Conservation (phyloP, 1,140 invertebrate species). For the Coelopa frigida region DNA sequence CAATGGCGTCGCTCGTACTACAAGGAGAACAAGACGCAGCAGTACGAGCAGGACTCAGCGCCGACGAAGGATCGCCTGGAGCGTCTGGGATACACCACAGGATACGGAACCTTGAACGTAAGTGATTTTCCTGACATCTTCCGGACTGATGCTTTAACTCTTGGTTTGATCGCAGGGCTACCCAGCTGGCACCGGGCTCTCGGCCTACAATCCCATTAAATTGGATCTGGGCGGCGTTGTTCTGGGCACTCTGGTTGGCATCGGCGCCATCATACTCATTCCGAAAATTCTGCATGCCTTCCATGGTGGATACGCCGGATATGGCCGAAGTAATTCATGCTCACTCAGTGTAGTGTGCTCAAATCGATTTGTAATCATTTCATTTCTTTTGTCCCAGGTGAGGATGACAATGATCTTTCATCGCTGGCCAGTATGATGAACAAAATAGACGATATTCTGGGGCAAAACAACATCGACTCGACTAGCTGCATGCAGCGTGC, state of each 20-base stretch:
- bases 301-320: constrained; percentile 59
- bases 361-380: background rate
- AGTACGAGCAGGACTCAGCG: constrained; percentile 21
- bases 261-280: constrained; percentile 68
- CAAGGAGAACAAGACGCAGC: constrained; percentile 32
- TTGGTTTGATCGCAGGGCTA: constrained; percentile 22
- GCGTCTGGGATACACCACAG: constrained; percentile 38
- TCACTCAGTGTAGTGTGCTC: background rate
- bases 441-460: constrained; percentile 63
- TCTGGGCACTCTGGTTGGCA: constrained; percentile 66
- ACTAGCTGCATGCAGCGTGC: constrained; percentile 69
- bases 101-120: constrained; percentile 38
- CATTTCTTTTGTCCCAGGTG: constrained; percentile 38
- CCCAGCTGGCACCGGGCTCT: constrained; percentile 47
- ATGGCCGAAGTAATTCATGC: constrained; percentile 56
- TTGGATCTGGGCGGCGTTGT: constrained; percentile 74
- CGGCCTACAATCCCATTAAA: constrained; percentile 61
- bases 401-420: constrained; percentile 53
- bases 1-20: constrained; percentile 30
- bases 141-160: background rate
- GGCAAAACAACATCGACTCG: constrained; percentile 68
- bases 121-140: background rate
- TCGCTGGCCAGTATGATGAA: constrained; percentile 59
- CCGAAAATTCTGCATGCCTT: constrained; percentile 69
- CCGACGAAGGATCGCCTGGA: constrained; percentile 38